These are phyloP conservation scores for Macrosoma leucophasiata DNA, from an alignment of 2,888 invertebrate genomes.

Conservation along the genomic window DNA sequence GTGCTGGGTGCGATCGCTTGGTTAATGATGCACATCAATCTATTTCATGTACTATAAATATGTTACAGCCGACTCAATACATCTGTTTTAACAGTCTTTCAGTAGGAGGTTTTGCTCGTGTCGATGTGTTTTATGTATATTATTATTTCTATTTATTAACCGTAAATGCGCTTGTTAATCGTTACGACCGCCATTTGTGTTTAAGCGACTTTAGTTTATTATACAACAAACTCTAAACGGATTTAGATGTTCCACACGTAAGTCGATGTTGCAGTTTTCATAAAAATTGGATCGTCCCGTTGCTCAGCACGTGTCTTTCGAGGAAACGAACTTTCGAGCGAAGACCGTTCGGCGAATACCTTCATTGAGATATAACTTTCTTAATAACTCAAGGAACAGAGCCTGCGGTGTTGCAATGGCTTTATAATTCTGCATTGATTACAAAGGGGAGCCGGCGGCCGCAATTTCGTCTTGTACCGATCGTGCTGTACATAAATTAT, in stretches of 20 bases:
- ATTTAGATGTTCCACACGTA: no score
- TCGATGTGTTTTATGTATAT: conserved; percentile 23
- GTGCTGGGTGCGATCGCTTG: conserved; percentile 41
- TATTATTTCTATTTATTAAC: conserved; percentile 24
- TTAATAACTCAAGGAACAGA: conserved; percentile 48
- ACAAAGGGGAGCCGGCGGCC: conserved; percentile 78
- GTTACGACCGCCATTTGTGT: conserved; percentile 8
- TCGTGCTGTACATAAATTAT: conserved; percentile 74
- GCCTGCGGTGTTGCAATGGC: conserved; percentile 66
- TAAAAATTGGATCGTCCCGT: no score
- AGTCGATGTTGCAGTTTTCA: no score
- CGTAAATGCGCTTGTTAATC: conserved; percentile 16
- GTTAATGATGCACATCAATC: conserved; percentile 62
- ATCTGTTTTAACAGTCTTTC: conserved; percentile 45
- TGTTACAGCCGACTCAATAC: conserved; percentile 32
- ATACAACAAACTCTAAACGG: no score
- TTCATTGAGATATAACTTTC: conserved; percentile 55
- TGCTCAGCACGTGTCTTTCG: no score
- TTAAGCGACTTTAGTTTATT: no score
- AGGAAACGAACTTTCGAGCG: conserved; percentile 18
- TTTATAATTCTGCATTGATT: conserved; percentile 75
- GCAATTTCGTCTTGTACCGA: conserved; percentile 74
- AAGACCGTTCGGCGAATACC: conserved; percentile 27
- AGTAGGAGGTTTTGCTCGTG: conserved; percentile 25
- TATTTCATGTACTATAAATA: conserved; percentile 49